Conservation (phyloP, 2,888 invertebrate genomes). For the Hydroisotoma schaefferi region DNA sequence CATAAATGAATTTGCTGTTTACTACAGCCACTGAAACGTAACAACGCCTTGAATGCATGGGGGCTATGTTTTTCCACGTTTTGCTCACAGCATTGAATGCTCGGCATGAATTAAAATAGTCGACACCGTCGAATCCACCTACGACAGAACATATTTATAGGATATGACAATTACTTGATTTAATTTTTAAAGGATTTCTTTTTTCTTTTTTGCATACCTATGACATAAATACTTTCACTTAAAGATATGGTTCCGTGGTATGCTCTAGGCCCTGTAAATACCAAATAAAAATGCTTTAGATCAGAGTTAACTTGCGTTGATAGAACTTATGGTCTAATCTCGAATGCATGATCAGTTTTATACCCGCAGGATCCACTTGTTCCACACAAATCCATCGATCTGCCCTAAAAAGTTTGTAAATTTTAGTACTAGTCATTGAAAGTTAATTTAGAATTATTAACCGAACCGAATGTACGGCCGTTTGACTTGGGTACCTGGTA, state of each 20-base stretch:
- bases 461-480: no score
- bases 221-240: constrained; percentile 77
- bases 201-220: constrained; percentile 56
- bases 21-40: constrained; percentile 81
- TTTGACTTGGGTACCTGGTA: constrained; percentile 64
- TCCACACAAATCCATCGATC: constrained; percentile 81
- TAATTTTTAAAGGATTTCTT: background rate
- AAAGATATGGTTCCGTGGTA: constrained; percentile 92
- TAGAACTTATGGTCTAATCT: background rate
- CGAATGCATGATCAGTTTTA: background rate
- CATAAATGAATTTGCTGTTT: constrained; percentile 69
- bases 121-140: constrained; percentile 84
- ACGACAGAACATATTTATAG: background rate
- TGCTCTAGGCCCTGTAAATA: constrained; percentile 67
- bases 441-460: background rate
- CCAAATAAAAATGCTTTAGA: constrained; percentile 46
- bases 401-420: constrained; percentile 54
- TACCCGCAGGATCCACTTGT: constrained; percentile 66
- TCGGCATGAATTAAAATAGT: constrained; percentile 80
- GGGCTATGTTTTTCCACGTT: constrained; percentile 76
- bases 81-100: constrained; percentile 82
- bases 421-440: background rate
- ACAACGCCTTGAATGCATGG: constrained; percentile 81
- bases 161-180: background rate
- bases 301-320: background rate